Evolutionary conservation across 2,888 invertebrate species (phyloP).

Genomic region (Epicampocera succincta): DNA sequence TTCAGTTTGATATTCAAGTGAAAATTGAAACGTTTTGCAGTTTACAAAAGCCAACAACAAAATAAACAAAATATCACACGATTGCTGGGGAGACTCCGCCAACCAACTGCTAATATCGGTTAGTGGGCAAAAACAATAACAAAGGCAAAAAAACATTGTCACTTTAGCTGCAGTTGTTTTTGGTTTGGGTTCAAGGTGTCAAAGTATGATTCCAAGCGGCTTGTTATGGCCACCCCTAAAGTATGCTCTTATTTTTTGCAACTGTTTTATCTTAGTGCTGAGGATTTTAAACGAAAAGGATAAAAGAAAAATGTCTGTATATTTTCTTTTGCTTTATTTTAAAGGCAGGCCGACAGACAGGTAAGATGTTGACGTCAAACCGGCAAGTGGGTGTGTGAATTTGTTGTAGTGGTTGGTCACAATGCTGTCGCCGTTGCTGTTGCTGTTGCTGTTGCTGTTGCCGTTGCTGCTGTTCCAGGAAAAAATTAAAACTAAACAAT

Average conservation of each 20-base stretch:
- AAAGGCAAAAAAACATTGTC: background rate
- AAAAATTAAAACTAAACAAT: conserved; percentile 62
- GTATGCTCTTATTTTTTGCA: conserved; percentile 40
- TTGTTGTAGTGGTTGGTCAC: conserved; percentile 3
- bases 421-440: background rate
- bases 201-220: background rate
- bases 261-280: conserved; percentile 32
- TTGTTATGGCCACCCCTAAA: conserved; percentile 50
- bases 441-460: background rate
- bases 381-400: background rate
- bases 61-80: conserved; percentile 48
- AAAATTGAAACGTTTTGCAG: conserved; percentile 66
- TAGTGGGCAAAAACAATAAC: background rate
- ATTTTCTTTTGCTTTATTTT: conserved; percentile 28
- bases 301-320: conserved; percentile 11
- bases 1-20: conserved; percentile 68
- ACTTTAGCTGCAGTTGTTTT: conserved; percentile 3
- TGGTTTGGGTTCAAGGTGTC: conserved; percentile 25
- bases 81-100: conserved; percentile 11
- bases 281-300: conserved; percentile 20
- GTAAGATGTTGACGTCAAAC: background rate
- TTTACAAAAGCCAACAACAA: conserved; percentile 38
- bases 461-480: conserved; percentile 3
- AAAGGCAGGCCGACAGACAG: background rate
- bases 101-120: background rate